phyloP scores from a whole-genome alignment of 2,888 invertebrate genomes.

The Mythimna lalbum region DNA sequence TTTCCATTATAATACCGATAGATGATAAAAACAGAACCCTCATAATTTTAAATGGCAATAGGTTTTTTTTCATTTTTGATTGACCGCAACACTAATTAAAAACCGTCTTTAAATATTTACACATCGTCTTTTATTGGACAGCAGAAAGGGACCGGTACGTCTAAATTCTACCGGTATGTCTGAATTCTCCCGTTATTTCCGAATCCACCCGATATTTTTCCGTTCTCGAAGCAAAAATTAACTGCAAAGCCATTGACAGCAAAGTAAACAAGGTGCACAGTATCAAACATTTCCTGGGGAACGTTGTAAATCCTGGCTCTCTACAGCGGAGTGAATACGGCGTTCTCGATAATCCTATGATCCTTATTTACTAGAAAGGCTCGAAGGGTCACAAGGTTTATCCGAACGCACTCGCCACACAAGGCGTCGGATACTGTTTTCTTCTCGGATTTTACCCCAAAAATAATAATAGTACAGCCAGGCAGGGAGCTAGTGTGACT shows the following conservation, averaged over 20 bases:
- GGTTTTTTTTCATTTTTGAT: not conserved
- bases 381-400: conserved; percentile 70
- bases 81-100: conserved; percentile 5
- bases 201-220: conserved; percentile 10
- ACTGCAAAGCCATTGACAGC: conserved; percentile 35
- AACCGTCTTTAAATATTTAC: conserved; percentile 24
- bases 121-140: conserved; percentile 1
- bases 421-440: conserved; percentile 64
- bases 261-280: conserved; percentile 59
- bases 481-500: conserved; percentile 34
- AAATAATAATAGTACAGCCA: conserved; percentile 43
- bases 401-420: conserved; percentile 66
- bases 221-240: conserved; percentile 40
- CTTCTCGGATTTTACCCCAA: conserved; percentile 46
- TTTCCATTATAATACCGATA: not conserved
- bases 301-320: conserved; percentile 73
- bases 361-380: conserved; percentile 84
- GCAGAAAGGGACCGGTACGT: not conserved
- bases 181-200: no score
- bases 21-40: not conserved
- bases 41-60: not conserved
- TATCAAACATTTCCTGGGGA: conserved; percentile 66
- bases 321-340: conserved; percentile 78
- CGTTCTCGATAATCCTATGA: conserved; percentile 83
- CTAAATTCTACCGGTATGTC: not conserved